Conservation (phyloP, 2,113 vertebrate species). For the Oceanodroma tethys region DNA sequence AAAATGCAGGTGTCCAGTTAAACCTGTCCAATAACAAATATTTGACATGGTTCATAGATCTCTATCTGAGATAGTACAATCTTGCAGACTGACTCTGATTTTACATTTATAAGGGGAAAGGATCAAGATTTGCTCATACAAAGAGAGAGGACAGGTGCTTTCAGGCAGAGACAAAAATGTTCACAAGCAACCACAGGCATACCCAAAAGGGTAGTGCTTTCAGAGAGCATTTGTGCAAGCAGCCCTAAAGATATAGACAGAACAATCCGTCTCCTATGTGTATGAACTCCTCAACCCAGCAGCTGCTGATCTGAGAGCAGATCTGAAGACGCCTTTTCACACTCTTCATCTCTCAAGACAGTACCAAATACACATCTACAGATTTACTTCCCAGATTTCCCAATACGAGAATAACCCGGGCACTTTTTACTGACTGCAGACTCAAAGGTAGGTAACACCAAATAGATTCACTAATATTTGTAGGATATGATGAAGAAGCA, state of each 20-base stretch:
- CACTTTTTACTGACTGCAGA: not conserved
- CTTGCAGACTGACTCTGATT: not conserved
- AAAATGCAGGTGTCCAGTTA: not conserved
- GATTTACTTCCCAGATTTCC: not conserved
- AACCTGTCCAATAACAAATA: constrained; percentile 7
- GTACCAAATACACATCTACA: not conserved
- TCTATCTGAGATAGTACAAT: not conserved
- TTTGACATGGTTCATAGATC: not conserved
- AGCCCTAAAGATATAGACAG: not conserved
- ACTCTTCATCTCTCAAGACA: not conserved
- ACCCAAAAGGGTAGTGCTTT: not conserved
- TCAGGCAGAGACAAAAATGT: not conserved
- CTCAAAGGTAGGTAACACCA: not conserved
- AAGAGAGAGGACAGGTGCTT: not conserved
- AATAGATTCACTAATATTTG: not conserved
- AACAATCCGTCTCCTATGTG: not conserved
- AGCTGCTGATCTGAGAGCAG: not conserved
- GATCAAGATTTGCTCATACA: not conserved
- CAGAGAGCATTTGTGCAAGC: not conserved
- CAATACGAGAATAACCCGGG: not conserved
- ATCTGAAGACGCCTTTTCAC: not conserved
- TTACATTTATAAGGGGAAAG: not conserved
- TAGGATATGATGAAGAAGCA: not conserved
- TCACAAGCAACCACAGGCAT: not conserved
- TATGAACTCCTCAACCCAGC: not conserved